Percentiles rank a stretch among this genome's conserved stretches.
Conservation (phyloP, 2,113 vertebrate genomes). For the Narcine bancroftii region DNA sequence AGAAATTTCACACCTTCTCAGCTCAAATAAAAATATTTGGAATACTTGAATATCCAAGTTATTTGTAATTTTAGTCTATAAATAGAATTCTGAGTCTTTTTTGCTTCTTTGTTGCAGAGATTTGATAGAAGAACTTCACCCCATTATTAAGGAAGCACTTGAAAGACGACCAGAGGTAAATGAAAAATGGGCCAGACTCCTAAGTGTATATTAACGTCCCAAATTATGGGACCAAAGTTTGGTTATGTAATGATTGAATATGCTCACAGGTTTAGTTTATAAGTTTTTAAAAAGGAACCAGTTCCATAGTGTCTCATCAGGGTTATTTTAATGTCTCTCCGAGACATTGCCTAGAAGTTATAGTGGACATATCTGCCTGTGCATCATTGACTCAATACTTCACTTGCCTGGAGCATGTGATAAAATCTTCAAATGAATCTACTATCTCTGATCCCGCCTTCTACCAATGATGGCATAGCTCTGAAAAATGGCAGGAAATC, state of each 20-base stretch:
- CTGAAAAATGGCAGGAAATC: neutral
- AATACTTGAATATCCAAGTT: neutral
- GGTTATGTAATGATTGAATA: neutral
- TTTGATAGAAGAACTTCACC: constrained; percentile 92
- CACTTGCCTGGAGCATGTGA: neutral
- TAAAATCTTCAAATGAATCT: too few relatives aligned
- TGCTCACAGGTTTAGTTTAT: neutral
- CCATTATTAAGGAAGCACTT: constrained; percentile 98
- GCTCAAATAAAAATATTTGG: neutral
- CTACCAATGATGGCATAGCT: neutral
- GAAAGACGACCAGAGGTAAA: constrained; percentile 98
- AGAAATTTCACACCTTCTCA: neutral
- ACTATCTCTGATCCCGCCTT: too few relatives aligned
- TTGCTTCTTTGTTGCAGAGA: constrained; percentile 64
- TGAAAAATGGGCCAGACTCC: neutral
- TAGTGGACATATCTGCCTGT: neutral
- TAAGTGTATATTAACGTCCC: neutral
- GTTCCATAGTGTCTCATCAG: too few relatives aligned
- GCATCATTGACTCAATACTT: neutral
- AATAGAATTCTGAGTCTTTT: neutral
- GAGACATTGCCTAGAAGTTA: too few relatives aligned
- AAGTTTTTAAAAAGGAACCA: neutral
- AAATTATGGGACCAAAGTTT: neutral
- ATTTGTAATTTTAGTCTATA: too few relatives aligned
- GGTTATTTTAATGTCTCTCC: too few relatives aligned